Conservation (phyloP, 2,797 vertebrate genomes). For the Hydrolagus colliei region DNA sequence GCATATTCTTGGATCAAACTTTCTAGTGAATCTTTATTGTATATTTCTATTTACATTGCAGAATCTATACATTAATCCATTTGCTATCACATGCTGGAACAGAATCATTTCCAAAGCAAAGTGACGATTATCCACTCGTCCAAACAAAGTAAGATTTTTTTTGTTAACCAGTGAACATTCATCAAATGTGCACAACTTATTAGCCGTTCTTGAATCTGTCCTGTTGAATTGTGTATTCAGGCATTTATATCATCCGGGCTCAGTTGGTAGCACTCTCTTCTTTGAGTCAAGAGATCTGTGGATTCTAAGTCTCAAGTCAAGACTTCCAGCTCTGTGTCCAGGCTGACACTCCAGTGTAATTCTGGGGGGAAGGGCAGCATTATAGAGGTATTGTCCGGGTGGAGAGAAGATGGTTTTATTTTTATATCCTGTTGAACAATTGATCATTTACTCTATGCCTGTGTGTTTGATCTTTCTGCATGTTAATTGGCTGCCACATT, state of each 20-base stretch:
- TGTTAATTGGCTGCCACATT: too few species aligned
- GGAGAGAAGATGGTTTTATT: too few species aligned
- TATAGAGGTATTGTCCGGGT: too few species aligned
- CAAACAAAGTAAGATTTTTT: neutral
- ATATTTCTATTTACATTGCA: slow-evolving; percentile 3
- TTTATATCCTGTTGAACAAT: too few species aligned
- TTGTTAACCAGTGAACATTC: neutral
- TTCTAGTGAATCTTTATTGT: neutral
- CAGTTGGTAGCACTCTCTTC: neutral
- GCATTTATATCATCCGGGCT: neutral
- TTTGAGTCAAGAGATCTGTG: neutral
- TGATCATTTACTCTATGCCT: too few species aligned
- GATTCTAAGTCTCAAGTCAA: neutral
- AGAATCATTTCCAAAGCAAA: neutral
- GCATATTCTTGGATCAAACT: neutral
- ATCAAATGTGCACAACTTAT: neutral
- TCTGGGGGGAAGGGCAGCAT: too few species aligned
- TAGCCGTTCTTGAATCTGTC: neutral
- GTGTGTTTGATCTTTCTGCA: too few species aligned
- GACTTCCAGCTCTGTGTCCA: neutral
- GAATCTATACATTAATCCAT: neutral
- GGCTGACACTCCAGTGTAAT: too few species aligned
- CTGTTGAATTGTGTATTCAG: neutral
- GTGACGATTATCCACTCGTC: neutral
- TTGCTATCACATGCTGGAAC: neutral